Conservation (phyloP, 2,888 invertebrate genomes). For the Limnephilus lunatus region DNA sequence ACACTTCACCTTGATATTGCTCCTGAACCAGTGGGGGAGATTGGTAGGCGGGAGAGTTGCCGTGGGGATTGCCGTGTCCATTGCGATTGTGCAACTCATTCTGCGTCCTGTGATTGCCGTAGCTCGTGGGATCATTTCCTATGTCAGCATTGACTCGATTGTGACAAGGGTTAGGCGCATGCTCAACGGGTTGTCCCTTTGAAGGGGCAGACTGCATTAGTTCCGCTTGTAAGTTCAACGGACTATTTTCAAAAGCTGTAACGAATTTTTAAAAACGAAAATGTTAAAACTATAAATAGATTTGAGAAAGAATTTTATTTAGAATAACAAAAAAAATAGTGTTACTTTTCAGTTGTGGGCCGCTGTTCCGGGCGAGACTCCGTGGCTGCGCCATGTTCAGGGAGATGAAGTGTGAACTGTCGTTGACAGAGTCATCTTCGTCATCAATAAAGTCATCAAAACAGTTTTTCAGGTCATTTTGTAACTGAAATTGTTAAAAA, state of each 20-base stretch:
- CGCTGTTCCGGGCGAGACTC: conserved; percentile 9
- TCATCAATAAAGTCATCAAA: conserved; percentile 84
- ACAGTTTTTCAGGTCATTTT: conserved; percentile 81
- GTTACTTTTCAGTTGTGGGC: conserved; percentile 3
- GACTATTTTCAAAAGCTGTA: conserved; percentile 31
- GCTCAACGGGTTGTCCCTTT: conserved; percentile 4
- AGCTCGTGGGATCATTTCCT: not conserved
- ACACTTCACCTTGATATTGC: not conserved
- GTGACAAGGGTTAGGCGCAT: not conserved
- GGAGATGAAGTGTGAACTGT: conserved; percentile 75
- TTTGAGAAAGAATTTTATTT: not conserved
- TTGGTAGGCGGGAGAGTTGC: not conserved
- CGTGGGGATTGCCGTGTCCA: conserved; percentile 7
- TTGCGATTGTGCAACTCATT: conserved; percentile 37
- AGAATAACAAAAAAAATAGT: not conserved
- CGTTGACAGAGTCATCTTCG: conserved; percentile 80
- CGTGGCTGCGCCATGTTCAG: conserved; percentile 45
- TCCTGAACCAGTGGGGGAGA: not conserved
- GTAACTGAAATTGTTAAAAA: conserved; percentile 75
- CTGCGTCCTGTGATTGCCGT: conserved; percentile 18
- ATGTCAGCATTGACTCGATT: not conserved
- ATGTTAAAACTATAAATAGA: not conserved
- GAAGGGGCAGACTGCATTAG: conserved; percentile 33
- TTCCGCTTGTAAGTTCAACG: conserved; percentile 42
- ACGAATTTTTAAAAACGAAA: not conserved